Evolutionary conservation across 2,797 vertebrate genomes (phyloP), one percentile per base, ranked within the genome.

Genomic region (Hyperoplus lanceolatus): DNA sequence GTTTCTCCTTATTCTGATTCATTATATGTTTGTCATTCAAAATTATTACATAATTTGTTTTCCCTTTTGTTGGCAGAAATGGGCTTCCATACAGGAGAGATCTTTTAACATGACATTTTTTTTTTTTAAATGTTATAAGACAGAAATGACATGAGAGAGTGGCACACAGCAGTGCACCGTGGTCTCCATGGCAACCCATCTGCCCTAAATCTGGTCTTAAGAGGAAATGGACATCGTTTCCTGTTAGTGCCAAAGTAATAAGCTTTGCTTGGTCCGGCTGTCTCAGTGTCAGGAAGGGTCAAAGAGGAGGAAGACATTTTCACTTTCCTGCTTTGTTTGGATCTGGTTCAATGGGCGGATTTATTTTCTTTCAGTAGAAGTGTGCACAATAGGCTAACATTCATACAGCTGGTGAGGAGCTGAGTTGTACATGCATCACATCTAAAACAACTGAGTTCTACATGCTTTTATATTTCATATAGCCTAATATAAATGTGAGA

Each of bases 151-250:
- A 54, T 9, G 16, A 62, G 43, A 69, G 73, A 58, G 21, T 41
- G 83, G 72, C 73, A 70, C 80, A n/a, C 66, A 70, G 76, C 70
- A 21, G 70, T 79, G 65, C 65, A 59, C 36, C 11, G 0, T 49
- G 9, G 77, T 89, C 79, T 80, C 87, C 62, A 88, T 88, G 75
- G 56, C 71, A 88, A 90, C 82, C 29, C 63, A 3, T 71, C 75
- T 78, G 75, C 39, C 49, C 57, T 75, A 86, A 81, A 84, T 77
- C 74, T 73, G 66, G 45, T 69, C 66, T 83, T 48, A 18, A 18
- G 58, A 42, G 54, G 76, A 43, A 63, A 45, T 46, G 48, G 21
- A 66, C 59, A 36, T 67, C 39, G 57, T 56, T 21, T 63, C 43
- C 67, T 15, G 39, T 39, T 43, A 48, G 60, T 78, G 58, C 75